Evolutionary conservation across 2,888 invertebrate genomes (phyloP), one percentile per base, ranked within the genome.

Genomic region (Campoplex capitator): DNA sequence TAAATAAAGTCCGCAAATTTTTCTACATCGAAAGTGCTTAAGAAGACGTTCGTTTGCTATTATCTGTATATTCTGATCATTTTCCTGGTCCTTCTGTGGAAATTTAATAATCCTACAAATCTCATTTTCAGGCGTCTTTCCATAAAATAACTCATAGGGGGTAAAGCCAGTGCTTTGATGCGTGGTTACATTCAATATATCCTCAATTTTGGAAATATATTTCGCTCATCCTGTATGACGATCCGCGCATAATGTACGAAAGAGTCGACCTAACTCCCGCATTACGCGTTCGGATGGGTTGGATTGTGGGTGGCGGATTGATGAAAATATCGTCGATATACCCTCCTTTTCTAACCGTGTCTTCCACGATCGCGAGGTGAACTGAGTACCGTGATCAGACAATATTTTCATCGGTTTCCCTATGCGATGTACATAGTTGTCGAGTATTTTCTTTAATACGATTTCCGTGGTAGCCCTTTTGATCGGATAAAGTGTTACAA

Each of bases 241-340:
- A 8, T 79, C 79, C 8, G 79, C 42, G 58, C 70, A 79, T 3
- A 32, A 45, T 3, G 38, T 79, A n/a, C 79, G 58, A 45, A 70
- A 79, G 2, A 71, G 58, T 62, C 51, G 28, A 1, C 79, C 79
- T 7, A 79, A n/a, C 45, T 79, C 79, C 2, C 79, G 56, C 79
- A 80, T 80, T 1, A 80, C 62, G 13, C 79, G 28, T 35, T 80
- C 71, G 3, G 82, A 28, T 11, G 82, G 75, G 23, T 82, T 82
- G 0, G 67, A 82, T 16, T 82, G 75, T 3, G 71, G 71, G 13
- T 71, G 79, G 1, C 79, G 58, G 2, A 80, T 71, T 2, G 71
- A 80, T 4, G 71, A 80, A 32, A 58, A 80, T 7, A n/a, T 28
- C 0, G 62, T 58, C 4, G n/a, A 6, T 32, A 79, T 70, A 2